Base-by-base conservation (phyloP, 2,888 invertebrate genomes). In the Priocnemis perturbator region DNA sequence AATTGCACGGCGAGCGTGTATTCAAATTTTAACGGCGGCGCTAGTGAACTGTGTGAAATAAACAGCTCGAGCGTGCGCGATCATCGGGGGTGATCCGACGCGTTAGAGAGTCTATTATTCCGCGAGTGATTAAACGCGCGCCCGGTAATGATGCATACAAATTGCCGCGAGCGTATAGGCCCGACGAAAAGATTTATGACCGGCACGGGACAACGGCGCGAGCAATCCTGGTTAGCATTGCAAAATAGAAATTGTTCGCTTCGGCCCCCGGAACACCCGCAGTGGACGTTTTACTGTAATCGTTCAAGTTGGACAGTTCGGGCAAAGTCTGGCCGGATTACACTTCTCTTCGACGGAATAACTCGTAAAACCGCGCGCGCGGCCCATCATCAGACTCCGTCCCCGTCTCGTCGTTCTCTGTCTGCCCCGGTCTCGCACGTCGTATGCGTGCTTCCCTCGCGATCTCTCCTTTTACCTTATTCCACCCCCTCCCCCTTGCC, bases 271-370 rank as follows among this genome's bases (percentile, higher is more conserved):
- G 53, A 14, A 58, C 55, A 53, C 52, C 15, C 47, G 50, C 55
- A 23, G 60, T 58, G 30, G 52, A 45, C 59, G 59, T 76, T 80
- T 76, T 73, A 70, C 64, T 65, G 73, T 75, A 76, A 79, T 80
- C 72, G 79, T 79, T 78, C 73, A 74, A 79, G 64, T 74, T 74
- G 72, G 69, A 79, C 71, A 81, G 63, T 73, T 75, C 48, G 71
- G 47, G 68, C 75, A 67, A 74, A 67, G 67, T 73, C 70, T 62
- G 72, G 73, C 73, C 67, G 74, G 70, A 72, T 71, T 66, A 74
- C 71, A 65, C 60, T 62, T 74, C 70, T 73, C 70, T 67, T 65
- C 64, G 70, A 56, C 67, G 68, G 69, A 66, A 76, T 76, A 73
- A 81, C 74, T 78, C 74, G 70, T 77, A 78, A 75, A 56, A 59